Evolutionary conservation across 2,888 invertebrate species (phyloP).

Genomic region (Galeruca laticollis): DNA sequence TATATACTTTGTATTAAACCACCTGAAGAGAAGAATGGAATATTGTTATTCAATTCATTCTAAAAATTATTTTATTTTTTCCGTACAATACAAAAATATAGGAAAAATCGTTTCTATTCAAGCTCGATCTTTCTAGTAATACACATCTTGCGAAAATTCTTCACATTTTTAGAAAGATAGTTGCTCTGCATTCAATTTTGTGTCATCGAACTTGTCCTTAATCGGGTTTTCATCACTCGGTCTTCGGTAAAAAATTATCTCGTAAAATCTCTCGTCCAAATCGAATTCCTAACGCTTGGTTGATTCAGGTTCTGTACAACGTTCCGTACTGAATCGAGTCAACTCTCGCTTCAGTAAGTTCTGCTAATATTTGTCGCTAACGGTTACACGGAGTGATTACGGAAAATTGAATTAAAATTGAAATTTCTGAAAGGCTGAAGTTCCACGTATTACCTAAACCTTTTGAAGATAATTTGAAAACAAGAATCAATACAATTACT

Average conservation of each 20-base stretch:
- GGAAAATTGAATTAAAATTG: slow-evolving; percentile 15
- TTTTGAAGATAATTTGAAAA: not conserved
- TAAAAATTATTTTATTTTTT: not conserved
- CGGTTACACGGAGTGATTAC: slow-evolving; percentile 28
- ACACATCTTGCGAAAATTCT: slow-evolving; percentile 10
- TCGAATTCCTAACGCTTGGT: slow-evolving; percentile 28
- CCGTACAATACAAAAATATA: not conserved
- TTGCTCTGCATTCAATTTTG: slow-evolving; percentile 29
- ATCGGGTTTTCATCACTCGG: slow-evolving; percentile 32
- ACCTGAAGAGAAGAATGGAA: no score
- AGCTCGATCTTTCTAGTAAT: not conserved
- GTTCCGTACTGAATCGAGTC: slow-evolving; percentile 30
- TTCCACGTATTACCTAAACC: not conserved
- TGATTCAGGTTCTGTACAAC: slow-evolving; percentile 30
- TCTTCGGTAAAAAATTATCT: slow-evolving; percentile 33
- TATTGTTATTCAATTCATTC: no score
- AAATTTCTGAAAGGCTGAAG: not conserved
- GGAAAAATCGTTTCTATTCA: not conserved
- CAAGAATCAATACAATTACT: not conserved
- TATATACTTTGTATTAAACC: no score
- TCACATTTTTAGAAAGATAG: slow-evolving; percentile 14
- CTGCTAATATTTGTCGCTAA: slow-evolving; percentile 35
- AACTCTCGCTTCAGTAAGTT: slow-evolving; percentile 25
- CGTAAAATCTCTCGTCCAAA: slow-evolving; percentile 27
- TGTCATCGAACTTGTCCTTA: slow-evolving; percentile 27